These are phyloP conservation scores for Oreocharis arfaki DNA, from an alignment of 2,113 vertebrate species.

Conservation along the genomic window DNA sequence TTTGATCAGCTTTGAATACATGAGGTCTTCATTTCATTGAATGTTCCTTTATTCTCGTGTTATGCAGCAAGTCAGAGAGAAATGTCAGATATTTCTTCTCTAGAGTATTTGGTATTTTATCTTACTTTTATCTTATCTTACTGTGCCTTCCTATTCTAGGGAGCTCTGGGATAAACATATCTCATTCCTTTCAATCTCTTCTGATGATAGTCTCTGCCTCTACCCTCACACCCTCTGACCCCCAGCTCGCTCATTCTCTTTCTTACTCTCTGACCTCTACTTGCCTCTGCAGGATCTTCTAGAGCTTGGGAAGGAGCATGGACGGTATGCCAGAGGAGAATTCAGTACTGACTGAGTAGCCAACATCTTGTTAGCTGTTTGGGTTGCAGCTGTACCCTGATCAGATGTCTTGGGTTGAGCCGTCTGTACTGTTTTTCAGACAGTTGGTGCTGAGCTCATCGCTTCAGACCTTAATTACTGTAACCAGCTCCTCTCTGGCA, in stretches of 20 bases:
- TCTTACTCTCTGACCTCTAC: neutral
- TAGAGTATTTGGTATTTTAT: constrained; percentile 10
- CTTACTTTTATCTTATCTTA: constrained; percentile 12
- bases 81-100: neutral
- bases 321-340: neutral
- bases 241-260: neutral
- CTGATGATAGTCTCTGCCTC: neutral
- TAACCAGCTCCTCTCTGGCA: neutral
- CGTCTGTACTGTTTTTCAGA: neutral
- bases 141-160: neutral
- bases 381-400: neutral
- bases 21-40: neutral
- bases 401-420: neutral
- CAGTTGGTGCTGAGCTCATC: neutral
- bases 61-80: constrained; percentile 3
- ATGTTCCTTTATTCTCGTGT: constrained; percentile 3
- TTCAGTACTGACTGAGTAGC: neutral
- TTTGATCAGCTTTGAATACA: constrained; percentile 37
- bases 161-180: constrained; percentile 30
- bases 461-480: constrained; percentile 12
- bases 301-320: neutral
- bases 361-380: neutral
- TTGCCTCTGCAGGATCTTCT: neutral
- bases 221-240: neutral
- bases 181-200: neutral